Conservation (phyloP, 2,888 invertebrate genomes). For the Chironomus riparius region DNA sequence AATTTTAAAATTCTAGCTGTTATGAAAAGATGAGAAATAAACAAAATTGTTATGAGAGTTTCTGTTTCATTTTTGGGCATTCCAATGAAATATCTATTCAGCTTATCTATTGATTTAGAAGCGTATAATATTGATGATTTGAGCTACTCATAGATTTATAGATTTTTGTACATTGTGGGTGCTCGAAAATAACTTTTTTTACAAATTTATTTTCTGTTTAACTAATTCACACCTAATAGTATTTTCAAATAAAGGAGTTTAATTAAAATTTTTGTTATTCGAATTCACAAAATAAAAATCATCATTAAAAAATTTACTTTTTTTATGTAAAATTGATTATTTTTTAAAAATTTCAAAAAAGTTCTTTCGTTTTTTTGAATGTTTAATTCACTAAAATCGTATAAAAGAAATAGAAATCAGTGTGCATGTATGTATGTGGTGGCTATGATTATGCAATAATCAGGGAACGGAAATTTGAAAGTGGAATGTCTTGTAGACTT, state of each 20-base stretch:
- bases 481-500: no score
- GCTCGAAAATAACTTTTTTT: background rate
- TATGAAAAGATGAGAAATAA: background rate
- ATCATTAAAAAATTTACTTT: constrained; percentile 27
- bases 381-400: background rate
- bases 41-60: background rate
- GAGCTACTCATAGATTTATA: background rate
- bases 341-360: background rate
- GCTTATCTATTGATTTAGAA: background rate
- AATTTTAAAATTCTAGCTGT: background rate
- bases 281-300: constrained; percentile 3
- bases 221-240: background rate
- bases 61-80: background rate
- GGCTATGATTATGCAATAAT: no score
- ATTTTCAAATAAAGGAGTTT: background rate
- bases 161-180: constrained; percentile 14
- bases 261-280: background rate
- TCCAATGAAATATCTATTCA: background rate
- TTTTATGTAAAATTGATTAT: background rate
- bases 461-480: no score
- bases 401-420: no score
- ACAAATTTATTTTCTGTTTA: background rate
- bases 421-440: no score
- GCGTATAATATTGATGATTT: background rate
- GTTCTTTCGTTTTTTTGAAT: background rate